Base-by-base conservation (phyloP, 2,113 vertebrate genomes). In the Ovis aries region DNA sequence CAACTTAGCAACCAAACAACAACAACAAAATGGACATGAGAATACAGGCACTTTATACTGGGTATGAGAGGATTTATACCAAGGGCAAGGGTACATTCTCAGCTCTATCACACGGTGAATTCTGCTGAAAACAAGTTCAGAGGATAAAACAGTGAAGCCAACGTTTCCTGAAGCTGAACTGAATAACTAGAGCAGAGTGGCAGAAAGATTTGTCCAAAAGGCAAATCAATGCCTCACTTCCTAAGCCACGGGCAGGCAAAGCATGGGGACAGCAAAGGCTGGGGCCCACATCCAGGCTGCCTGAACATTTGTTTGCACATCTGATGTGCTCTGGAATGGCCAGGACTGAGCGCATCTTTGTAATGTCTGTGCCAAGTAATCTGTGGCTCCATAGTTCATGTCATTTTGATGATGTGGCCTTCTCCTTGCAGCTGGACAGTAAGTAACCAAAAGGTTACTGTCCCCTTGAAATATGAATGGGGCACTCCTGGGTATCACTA, bases 241-340 rank as follows among this genome's bases (percentile, higher is more conserved):
- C 15, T 4, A 80, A 94, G 57, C 36, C 4, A 19, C 5, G 17
- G 16, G 3, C 31, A 0, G 77, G 92, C 45, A 25, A 77, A 95
- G 8, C 21, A 27, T 7, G 15, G 23, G 14, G 33, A 14, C 60
- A 86, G 12, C 23, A 21, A 92, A 45, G 29, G 7, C 25, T 8
- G 19, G 21, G 23, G 19, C 91, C 95, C 71, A 78, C 77, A 57
- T 81, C 91, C 91, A 59, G 95, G 81, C 16, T 6, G 0, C 0
- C 3, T 90, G 50, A 45, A 25, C 85, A 91, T 31, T 90, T 90
- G 81, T 98, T 97, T 97, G 90, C 93, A 89, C 59, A 17, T 55
- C n/a, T 52, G 88, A 12, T 5, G 16, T 21, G 45, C 45, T 95
- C 94, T 78, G 55, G 3, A 5, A 50, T 10, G 55, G 45, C 64